A percentile compares a stretch with the other conserved stretches of the same genome.
These are phyloP conservation scores for Crambe crambe DNA, from an alignment of 37 sponge, comb jelly and placozoan genomes.

Conservation along the genomic window DNA sequence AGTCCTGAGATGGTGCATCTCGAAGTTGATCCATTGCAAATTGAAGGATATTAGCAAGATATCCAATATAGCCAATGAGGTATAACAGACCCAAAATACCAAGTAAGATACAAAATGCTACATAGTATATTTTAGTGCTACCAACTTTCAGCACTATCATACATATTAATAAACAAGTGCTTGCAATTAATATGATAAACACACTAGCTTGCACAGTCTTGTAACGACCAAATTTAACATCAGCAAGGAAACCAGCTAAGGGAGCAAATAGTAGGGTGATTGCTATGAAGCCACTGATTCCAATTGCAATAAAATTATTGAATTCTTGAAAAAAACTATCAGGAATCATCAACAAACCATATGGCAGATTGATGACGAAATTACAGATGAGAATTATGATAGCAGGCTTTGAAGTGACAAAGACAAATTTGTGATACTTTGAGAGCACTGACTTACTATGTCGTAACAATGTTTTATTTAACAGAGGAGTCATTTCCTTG, in stretches of 20 bases:
- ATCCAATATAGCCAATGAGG: background rate
- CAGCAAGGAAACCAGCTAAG: conserved; percentile 12
- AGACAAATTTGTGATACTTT: background rate
- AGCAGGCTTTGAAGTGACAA: background rate
- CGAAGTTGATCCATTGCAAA: background rate
- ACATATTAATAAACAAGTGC: background rate
- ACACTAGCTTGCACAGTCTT: background rate
- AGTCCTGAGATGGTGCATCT: background rate
- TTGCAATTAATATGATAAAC: background rate
- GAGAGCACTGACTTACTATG: background rate
- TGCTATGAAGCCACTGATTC: background rate
- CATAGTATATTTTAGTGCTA: background rate
- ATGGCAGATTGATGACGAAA: background rate
- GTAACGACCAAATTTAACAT: background rate
- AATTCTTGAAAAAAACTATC: background rate
- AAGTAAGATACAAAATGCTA: too few relatives aligned
- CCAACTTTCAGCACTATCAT: background rate
- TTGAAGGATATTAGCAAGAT: background rate
- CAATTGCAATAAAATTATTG: background rate
- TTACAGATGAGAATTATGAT: background rate
- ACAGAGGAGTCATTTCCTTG: background rate
- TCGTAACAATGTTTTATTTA: background rate
- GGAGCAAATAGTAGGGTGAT: background rate
- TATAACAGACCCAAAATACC: background rate
- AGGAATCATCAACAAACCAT: background rate